A percentile compares a stretch with the other conserved stretches of the same genome.
phyloP scores from a whole-genome alignment of 2,888 invertebrate genomes.

The Tridacna gigas region DNA sequence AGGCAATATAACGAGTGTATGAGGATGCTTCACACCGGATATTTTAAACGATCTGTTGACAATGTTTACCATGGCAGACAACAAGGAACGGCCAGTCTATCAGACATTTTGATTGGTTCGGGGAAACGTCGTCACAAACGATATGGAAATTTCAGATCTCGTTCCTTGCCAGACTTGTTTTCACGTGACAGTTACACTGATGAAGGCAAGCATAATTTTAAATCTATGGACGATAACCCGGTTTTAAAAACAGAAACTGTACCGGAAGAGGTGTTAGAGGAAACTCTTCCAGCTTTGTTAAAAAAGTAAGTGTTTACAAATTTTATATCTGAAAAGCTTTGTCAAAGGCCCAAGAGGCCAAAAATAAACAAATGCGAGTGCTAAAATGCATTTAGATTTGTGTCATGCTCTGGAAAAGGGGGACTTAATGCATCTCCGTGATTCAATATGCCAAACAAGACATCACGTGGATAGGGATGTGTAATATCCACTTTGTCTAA shows the following conservation, averaged over 20 bases:
- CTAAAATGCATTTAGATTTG: too few species aligned
- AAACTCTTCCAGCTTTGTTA: slow-evolving; percentile 8
- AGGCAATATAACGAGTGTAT: slow-evolving; percentile 48
- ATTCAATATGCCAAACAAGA: too few species aligned
- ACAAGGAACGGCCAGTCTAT: neutral
- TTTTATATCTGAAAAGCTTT: too few species aligned
- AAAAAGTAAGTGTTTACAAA: slow-evolving; percentile 10
- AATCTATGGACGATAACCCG: neutral
- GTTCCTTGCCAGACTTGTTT: slow-evolving; percentile 15
- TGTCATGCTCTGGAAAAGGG: too few species aligned
- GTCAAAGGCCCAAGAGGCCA: too few species aligned
- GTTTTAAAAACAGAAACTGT: slow-evolving; percentile 13
- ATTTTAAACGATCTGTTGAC: slow-evolving; percentile 55
- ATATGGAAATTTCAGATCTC: neutral
- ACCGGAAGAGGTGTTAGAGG: neutral
- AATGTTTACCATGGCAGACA: neutral
- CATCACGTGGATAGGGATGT: too few species aligned
- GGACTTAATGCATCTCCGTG: too few species aligned
- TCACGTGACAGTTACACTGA: slow-evolving; percentile 14
- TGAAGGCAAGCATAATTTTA: neutral
- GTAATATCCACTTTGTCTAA: too few species aligned
- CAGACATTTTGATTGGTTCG: neutral
- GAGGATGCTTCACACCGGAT: slow-evolving; percentile 51
- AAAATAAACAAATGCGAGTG: too few species aligned
- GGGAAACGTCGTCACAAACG: slow-evolving; percentile 7